Conservation (phyloP, 1,140 invertebrate genomes). For the Calliopsis andreniformis region DNA sequence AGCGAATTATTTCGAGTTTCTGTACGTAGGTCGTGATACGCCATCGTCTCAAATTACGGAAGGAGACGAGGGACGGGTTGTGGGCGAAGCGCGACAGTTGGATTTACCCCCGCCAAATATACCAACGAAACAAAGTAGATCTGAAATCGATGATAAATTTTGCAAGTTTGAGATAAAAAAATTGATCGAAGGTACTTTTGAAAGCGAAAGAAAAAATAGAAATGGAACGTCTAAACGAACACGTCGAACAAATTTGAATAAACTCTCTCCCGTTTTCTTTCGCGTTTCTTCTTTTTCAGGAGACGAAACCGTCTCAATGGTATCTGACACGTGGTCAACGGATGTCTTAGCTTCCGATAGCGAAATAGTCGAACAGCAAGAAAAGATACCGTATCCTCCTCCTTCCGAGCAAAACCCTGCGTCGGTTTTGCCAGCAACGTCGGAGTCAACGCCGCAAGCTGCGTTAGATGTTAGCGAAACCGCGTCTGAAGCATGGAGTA, state of each 20-base stretch:
- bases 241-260: too few relatives aligned
- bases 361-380: slow-evolving; percentile 90
- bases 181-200: slow-evolving; percentile 86
- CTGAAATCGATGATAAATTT: slow-evolving; percentile 99
- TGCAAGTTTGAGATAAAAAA: slow-evolving; percentile 99
- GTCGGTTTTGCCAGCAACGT: slow-evolving; percentile 60
- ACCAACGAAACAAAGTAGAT: slow-evolving; percentile 89
- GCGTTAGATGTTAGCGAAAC: slow-evolving; percentile 91
- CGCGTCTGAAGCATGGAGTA: slow-evolving; percentile 98
- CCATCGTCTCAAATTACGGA: slow-evolving; percentile 95
- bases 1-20: slow-evolving; percentile 8
- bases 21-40: slow-evolving; percentile 90
- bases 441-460: slow-evolving; percentile 70
- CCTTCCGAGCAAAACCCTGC: slow-evolving; percentile 68
- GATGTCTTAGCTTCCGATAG: slow-evolving; percentile 97
- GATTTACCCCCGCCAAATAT: slow-evolving; percentile 83
- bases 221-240: background rate
- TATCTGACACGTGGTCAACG: slow-evolving; percentile 98
- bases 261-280: too few relatives aligned
- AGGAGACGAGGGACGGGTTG: slow-evolving; percentile 85
- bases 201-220: background rate
- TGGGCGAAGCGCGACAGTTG: slow-evolving; percentile 79
- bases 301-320: slow-evolving; percentile 96
- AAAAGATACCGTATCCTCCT: slow-evolving; percentile 80
- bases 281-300: slow-evolving; percentile 67